phyloP scores from a whole-genome alignment of 2,888 invertebrate species.

The Drosophila mettleri region DNA sequence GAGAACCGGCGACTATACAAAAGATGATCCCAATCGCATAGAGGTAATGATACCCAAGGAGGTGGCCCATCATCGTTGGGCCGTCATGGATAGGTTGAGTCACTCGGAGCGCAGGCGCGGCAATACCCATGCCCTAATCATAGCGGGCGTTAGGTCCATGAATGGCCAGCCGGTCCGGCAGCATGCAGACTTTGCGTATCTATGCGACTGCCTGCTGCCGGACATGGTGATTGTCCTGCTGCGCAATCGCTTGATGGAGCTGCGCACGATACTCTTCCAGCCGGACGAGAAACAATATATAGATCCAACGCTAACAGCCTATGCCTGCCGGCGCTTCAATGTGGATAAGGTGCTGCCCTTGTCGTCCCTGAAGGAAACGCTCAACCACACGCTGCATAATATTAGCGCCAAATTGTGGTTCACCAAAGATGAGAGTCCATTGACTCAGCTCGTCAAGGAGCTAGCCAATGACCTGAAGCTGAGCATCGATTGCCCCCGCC shows the following conservation, averaged over 20 bases:
- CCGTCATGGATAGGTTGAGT: conserved; percentile 30
- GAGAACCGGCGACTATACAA: conserved; percentile 20
- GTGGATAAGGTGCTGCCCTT: conserved; percentile 48
- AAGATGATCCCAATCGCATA: conserved; percentile 13
- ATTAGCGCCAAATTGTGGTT: conserved; percentile 49
- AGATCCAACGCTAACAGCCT: conserved; percentile 14
- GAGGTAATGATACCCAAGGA: conserved; percentile 24
- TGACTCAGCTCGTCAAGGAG: conserved; percentile 34
- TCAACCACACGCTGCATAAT: conserved; percentile 6
- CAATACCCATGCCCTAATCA: conserved; percentile 43
- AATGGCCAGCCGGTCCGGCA: conserved; percentile 33
- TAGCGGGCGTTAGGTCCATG: conserved; percentile 33
- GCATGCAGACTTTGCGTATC: conserved; percentile 47
- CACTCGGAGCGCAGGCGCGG: conserved; percentile 5
- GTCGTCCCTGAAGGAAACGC: conserved; percentile 17
- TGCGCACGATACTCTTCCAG: conserved; percentile 36
- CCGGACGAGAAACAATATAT: conserved; percentile 1
- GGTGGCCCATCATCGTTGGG: conserved; percentile 32
- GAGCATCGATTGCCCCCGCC: conserved; percentile 35
- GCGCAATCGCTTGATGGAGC: conserved; percentile 28
- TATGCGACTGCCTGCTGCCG: conserved; percentile 59
- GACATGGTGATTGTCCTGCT: conserved; percentile 42
- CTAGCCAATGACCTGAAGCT: conserved; percentile 24
- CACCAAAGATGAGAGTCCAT: neutral
- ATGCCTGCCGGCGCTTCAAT: conserved; percentile 37